Evolutionary conservation across 2,797 vertebrate species (phyloP).

Genomic region (Morelia viridis): DNA sequence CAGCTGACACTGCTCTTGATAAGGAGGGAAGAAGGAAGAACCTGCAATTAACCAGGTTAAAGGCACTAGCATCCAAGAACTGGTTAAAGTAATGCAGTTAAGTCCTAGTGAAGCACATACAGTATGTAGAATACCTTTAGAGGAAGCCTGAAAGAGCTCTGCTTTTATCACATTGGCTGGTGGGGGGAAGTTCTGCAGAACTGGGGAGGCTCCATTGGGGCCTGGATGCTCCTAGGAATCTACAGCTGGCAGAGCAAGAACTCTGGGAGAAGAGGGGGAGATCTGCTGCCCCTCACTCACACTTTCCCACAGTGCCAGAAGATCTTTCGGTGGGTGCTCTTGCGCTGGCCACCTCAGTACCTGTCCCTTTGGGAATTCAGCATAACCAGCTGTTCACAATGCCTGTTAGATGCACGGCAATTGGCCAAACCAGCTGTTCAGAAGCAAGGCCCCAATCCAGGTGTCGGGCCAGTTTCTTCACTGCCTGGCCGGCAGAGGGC

Average conservation of each 20-base stretch:
- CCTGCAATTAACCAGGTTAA: not conserved
- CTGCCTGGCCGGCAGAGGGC: constrained; percentile 68
- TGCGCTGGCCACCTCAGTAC: not conserved
- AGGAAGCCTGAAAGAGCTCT: not conserved
- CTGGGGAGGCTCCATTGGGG: not conserved
- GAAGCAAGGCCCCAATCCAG: not conserved
- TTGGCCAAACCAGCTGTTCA: not conserved
- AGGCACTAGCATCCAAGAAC: not conserved
- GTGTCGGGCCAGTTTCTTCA: constrained; percentile 32
- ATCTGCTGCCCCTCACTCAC: not conserved
- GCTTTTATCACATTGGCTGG: not conserved
- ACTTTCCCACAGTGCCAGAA: not conserved
- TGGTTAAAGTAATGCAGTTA: not conserved
- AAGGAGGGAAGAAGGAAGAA: not conserved
- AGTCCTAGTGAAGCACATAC: not conserved
- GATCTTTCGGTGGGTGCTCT: not conserved
- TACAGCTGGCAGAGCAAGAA: not conserved
- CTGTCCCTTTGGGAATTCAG: not conserved
- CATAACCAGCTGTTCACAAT: not conserved
- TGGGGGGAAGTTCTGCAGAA: not conserved
- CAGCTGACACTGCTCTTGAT: not conserved
- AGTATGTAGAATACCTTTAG: no score
- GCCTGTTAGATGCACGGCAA: not conserved
- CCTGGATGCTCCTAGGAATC: not conserved
- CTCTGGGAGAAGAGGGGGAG: not conserved